Base-by-base conservation (phyloP, 2,888 invertebrate genomes). In the Girardia tigrina region DNA sequence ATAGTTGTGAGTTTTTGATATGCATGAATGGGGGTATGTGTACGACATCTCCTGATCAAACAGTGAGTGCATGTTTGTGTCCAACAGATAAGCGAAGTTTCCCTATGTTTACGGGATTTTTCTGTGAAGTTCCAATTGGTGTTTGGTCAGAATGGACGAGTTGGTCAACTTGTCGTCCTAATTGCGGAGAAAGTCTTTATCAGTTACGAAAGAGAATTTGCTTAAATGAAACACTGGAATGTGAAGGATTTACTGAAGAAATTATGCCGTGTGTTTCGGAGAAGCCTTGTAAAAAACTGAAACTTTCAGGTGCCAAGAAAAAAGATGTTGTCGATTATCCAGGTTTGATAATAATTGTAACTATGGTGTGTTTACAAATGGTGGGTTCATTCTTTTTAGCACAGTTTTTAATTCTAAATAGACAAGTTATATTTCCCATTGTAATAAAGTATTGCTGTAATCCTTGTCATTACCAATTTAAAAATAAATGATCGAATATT, bases 11-110 rank as follows among this genome's bases (percentile, higher is more conserved):
- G 16, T 36, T 29, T 26, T 29, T 73, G 16, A 42, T 73, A 14
- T 73, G 73, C 26, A 23, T 36, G 20, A 73, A 73, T 73, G 29
- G 36, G 69, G 73, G 73, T n/a, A 36, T 73, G 2, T 73, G 73
- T 73, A 28, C 28, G 23, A 73, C 73, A 2, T 28, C 73, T 26
- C 73, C 73, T 4, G 73, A 73, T 42, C 36, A 29, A 28, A 27
- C 28, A 16, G 36, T 20, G 26, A 36, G 26, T 29, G 28, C 36
- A 8, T 73, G 73, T n/a, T 16, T 73, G 28, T 73, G 73, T 36
- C 73, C 4, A 14, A 29, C 26, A 20, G n/a, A 73, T 29, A 20
- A 72, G 29, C 23, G 42, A 29, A 29, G 72, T 0, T 72, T 20
- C 29, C 14, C 72, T 16, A 29, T 72, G 4, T 72, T 28, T 42